Conservation (phyloP, 2,888 invertebrate genomes). For the Bimastos eiseni region DNA sequence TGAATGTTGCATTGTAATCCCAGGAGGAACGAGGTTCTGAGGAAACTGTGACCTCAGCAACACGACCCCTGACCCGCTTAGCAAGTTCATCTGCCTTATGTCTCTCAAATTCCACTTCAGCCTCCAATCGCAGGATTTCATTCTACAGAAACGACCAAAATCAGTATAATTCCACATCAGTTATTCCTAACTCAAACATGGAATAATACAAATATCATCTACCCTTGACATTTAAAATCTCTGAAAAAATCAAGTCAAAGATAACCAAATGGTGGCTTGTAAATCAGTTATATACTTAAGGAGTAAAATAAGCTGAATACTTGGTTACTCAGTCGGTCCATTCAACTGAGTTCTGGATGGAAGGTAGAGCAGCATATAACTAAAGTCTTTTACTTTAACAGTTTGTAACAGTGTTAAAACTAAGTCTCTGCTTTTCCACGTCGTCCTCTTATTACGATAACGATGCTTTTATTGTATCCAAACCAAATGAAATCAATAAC, state of each 20-base stretch:
- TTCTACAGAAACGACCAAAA: conserved; percentile 45
- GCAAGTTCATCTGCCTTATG: not conserved
- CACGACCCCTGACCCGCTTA: conserved; percentile 16
- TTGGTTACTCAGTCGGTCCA: not conserved
- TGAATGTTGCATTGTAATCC: conserved; percentile 7
- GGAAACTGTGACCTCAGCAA: not conserved
- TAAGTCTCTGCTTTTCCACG: not conserved
- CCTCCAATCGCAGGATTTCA: conserved; percentile 50
- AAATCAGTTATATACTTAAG: not conserved
- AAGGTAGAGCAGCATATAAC: not conserved
- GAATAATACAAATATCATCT: not conserved
- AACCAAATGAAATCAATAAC: too few species aligned
- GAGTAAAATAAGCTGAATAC: not conserved
- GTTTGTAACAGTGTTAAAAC: not conserved
- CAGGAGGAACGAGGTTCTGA: not conserved
- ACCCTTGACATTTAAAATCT: not conserved
- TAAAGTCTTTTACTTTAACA: not conserved
- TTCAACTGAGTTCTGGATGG: not conserved
- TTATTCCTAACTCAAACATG: not conserved
- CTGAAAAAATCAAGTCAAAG: not conserved
- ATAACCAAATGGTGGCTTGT: not conserved
- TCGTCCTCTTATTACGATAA: too few species aligned
- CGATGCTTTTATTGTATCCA: too few species aligned
- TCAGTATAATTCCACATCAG: not conserved
- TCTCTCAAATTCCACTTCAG: not conserved